Base-by-base conservation (phyloP, 2,888 invertebrate species). In the Ferdinandea cuprea region DNA sequence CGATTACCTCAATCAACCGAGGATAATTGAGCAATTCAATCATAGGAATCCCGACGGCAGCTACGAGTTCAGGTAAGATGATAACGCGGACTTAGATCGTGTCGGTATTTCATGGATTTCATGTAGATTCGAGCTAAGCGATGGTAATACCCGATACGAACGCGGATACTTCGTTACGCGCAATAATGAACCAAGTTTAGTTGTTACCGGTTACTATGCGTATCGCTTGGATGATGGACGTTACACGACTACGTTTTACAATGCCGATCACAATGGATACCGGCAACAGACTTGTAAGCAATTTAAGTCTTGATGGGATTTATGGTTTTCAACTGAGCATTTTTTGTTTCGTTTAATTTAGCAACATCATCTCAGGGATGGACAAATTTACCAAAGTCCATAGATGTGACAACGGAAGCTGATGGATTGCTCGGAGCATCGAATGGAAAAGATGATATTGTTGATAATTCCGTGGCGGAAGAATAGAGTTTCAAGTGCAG, bases 41-140 rank as follows among this genome's bases (percentile, higher is more conserved):
- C 86, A 89, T 84, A 89, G 88, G 63, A 89, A 88, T 86, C 89
- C 90, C 50, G 89, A 90, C 48, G 90, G 89, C 46, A 90, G 89
- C 63, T 90, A 90, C 69, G 89, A 90, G 85, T 90, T 87, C 71
- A 88, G 90, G 84, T 84, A 69, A 73, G 78, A 71, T 63, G 56
- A 83, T 32, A 25, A 72, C 59, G 54, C 61, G 65, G 25, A 52
- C 37, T 42, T 61, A 19, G 58, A 76, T 59, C 71, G 65, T 44
- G 63, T 19, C 35, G 63, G 58, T 65, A 65, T 63, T 42, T 58
- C 44, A 54, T 37, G 37, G 56, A 73, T 56, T 25, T 3, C 48
- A 58, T 40, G 8, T 72, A 90, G 90, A 2, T 90, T 87, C 50
- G 89, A 90, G 40, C 63, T 88, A 77, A 87, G 87, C 37, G 89